Conservation (phyloP, 2,888 invertebrate species). For the Ctenicera cuprea region DNA sequence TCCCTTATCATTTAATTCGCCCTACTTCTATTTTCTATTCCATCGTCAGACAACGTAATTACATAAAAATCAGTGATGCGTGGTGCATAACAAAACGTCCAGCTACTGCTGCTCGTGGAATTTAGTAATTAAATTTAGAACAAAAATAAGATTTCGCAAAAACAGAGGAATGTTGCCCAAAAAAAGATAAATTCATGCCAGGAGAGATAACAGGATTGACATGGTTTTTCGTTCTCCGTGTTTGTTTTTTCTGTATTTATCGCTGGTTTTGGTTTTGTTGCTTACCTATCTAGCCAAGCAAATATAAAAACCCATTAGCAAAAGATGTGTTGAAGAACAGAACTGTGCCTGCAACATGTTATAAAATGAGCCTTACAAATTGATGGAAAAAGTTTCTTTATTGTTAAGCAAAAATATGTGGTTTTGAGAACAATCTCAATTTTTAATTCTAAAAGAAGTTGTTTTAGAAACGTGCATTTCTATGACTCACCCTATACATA, state of each 20-base stretch:
- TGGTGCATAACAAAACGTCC: slow-evolving; percentile 13
- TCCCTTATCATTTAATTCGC: slow-evolving; percentile 1
- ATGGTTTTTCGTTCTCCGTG: neutral
- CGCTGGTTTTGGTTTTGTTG: neutral
- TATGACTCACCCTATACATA: slow-evolving; percentile 7
- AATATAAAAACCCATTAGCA: too few relatives aligned
- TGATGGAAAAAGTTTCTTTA: too few relatives aligned
- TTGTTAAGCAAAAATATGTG: too few relatives aligned
- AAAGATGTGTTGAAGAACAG: too few relatives aligned
- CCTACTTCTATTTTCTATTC: slow-evolving; percentile 6
- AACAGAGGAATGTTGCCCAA: slow-evolving; percentile 14
- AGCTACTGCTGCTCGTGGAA: neutral
- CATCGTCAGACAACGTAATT: neutral
- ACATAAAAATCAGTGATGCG: slow-evolving; percentile 28
- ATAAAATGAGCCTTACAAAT: too few relatives aligned
- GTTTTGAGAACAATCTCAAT: too few relatives aligned
- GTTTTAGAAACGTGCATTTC: too few relatives aligned
- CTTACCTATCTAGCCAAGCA: neutral
- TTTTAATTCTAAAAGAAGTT: too few relatives aligned
- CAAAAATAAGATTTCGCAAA: slow-evolving; percentile 11
- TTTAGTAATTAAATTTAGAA: slow-evolving; percentile 18
- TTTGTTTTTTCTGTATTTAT: slow-evolving; percentile 4
- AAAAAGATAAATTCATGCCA: slow-evolving; percentile 16
- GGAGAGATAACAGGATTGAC: slow-evolving; percentile 7
- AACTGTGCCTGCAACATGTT: too few relatives aligned